Base-by-base conservation (phyloP, 2,888 invertebrate genomes). In the Notocelia uddmanniana region DNA sequence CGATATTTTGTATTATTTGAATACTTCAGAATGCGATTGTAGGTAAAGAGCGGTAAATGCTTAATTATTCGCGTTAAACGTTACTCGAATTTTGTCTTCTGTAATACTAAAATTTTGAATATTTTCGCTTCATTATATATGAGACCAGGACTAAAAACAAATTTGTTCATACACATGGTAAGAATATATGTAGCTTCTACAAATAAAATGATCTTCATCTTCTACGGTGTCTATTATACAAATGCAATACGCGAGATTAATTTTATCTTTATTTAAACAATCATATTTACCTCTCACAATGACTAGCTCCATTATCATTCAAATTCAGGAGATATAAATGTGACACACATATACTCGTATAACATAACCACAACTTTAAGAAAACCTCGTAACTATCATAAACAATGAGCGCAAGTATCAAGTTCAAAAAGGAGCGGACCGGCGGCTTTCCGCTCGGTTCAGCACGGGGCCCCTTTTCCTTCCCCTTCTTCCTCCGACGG, bases 381-480 rank as follows among this genome's bases (percentile, higher is more conserved):
- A n/a, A 45, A 41, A 15, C 15, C 3, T 18, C 11, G n/a, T 57
- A 31, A 57, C 57, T 34, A 10, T 3, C 19, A 34, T 18, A 1
- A 31, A 19, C 19, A 37, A 13, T 1, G 18, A 19, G 6, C 45
- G 45, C 19, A 37, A 13, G 31, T 19, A 37, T n/a, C 55, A 58
- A 37, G 48, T 18, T 48, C 50, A 58, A 68, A 68, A 57, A 68
- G 67, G 34, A 63, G 34, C 18, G 48, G 18, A 62, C 45, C 55
- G 57, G 63, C 54, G 69, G 37, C 62, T 63, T 69, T 69, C 69
- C 69, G 69, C 55, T 68, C 37, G 15, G 26, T 41, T 41, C 59
- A 50, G 34, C 50, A 52, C 8, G 50, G 45, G 50, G 2, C 59
- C 59, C 37, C 48, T 50, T 19, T 67, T 48, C 48, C 58, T 19